phyloP scores from a whole-genome alignment of 2,797 vertebrate genomes.

The Channallabes apus region DNA sequence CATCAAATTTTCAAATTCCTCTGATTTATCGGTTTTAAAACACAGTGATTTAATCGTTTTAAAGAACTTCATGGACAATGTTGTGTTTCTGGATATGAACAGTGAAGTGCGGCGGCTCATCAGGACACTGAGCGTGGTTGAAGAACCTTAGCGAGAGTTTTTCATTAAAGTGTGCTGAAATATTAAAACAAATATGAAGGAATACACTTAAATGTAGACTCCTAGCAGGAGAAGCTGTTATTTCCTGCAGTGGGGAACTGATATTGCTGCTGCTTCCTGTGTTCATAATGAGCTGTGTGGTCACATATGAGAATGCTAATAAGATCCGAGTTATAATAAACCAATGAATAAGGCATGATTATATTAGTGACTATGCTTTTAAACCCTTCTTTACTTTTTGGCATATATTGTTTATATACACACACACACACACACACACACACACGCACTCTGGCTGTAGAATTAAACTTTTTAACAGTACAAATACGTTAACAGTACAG shows the following conservation, averaged over 20 bases:
- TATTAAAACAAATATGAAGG: conserved; percentile 35
- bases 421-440: no score
- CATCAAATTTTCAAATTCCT: background rate
- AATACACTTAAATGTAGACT: conserved; percentile 28
- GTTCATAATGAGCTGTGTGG: conserved; percentile 26
- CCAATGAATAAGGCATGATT: conserved; percentile 18
- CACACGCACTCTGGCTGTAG: no score
- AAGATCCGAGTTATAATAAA: conserved; percentile 6
- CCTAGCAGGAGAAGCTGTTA: conserved; percentile 21
- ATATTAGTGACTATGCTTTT: background rate
- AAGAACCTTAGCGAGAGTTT: conserved; percentile 1
- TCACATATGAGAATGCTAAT: conserved; percentile 30
- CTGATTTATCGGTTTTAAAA: background rate
- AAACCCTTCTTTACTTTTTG: background rate
- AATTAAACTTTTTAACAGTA: no score
- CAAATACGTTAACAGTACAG: no score
- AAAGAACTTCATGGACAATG: background rate
- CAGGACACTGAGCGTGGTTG: background rate
- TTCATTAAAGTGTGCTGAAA: conserved; percentile 46
- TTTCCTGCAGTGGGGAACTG: conserved; percentile 20
- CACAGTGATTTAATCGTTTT: background rate
- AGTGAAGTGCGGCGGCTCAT: background rate
- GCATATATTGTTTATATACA: no score
- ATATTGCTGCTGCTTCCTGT: conserved; percentile 27
- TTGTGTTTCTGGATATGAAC: background rate